A percentile compares a stretch with the other conserved stretches of the same genome.
Evolutionary conservation across 1,140 invertebrate species (phyloP).

Genomic region (Asobara japonica): DNA sequence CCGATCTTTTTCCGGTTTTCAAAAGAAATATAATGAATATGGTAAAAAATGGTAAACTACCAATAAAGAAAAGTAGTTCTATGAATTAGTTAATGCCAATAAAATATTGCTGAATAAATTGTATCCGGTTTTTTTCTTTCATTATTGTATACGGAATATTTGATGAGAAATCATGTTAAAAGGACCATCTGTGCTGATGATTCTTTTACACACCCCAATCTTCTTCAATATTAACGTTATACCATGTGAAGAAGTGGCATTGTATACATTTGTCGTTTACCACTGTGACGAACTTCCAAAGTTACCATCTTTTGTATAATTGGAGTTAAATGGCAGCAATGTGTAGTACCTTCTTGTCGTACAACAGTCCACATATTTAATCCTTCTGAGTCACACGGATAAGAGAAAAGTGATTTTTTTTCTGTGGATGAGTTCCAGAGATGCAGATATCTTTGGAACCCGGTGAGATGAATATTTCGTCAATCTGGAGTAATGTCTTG

Average conservation of each 20-base stretch:
- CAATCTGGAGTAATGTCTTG: slow-evolving; percentile 19
- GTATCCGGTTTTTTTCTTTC: not conserved
- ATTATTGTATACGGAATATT: not conserved
- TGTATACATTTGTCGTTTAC: slow-evolving; percentile 13
- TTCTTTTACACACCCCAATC: not conserved
- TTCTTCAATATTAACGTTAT: not conserved
- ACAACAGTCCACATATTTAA: slow-evolving; percentile 23
- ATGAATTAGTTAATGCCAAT: not conserved
- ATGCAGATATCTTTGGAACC: not conserved
- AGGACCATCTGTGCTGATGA: not conserved
- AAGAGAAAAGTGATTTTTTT: slow-evolving; percentile 12
- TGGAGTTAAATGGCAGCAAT: not conserved
- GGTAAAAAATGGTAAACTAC: too few relatives aligned
- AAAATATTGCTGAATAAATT: not conserved
- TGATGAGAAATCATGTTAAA: not conserved
- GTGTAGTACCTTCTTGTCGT: not conserved
- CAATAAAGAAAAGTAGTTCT: not conserved
- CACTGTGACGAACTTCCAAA: not conserved
- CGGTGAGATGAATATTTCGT: slow-evolving; percentile 5
- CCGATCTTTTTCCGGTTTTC: too few relatives aligned
- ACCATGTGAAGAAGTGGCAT: slow-evolving; percentile 19
- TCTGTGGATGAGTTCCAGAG: not conserved
- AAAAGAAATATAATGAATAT: too few relatives aligned
- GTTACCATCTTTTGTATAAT: slow-evolving; percentile 17
- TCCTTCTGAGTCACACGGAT: slow-evolving; percentile 22